Evolutionary conservation across 1,140 invertebrate species (phyloP), one percentile per base, ranked within the genome.

Genomic region (Aphaenogaster floridana): DNA sequence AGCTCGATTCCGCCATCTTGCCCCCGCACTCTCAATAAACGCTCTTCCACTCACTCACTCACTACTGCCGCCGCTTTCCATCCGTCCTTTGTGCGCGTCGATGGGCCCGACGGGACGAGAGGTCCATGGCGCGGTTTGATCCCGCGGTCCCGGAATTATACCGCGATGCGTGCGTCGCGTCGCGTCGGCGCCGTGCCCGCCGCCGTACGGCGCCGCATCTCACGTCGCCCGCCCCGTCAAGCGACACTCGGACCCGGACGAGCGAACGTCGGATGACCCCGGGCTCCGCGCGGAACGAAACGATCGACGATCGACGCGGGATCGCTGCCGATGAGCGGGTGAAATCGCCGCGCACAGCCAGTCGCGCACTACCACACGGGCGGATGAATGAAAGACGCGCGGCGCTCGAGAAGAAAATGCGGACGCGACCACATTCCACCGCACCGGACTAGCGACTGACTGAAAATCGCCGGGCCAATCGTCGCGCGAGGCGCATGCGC

Each of bases 1-100:
- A 96, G 93, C 95, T 95, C 81, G 96, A 96, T 93, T 96, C 96
- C 94, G 96, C 96, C 96, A 96, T 96, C 93, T 96, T 96, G 96
- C 93, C 63, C 80, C 57, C 54, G 80, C 80, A 84, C 80, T 74
- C 72, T 77, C 13, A 45, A 45, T 76, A 78, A 28, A 92, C 92
- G 91, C 92, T 90, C 80, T 91, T 88, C 63, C 88, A 90, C 87
- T 90, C 90, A 92, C 90, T 86, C 91, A 93, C 90, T 88, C 91
- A 92, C 91, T 91, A 93, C 63, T 52, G 36, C n/a, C 78, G 61
- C 91, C 93, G 93, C 92, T 94, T 94, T 94, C 94, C 94, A 94
- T 93, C 93, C 91, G 92, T 94, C 91, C 92, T 93, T 94, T 93
- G 93, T 93, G 92, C 87, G 93, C 90, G 86, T 84, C 69, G 69